Percentiles rank a stretch among this genome's conserved stretches.
Evolutionary conservation across 1,140 invertebrate genomes (phyloP).

Genomic region (Trachelipus rathkii): DNA sequence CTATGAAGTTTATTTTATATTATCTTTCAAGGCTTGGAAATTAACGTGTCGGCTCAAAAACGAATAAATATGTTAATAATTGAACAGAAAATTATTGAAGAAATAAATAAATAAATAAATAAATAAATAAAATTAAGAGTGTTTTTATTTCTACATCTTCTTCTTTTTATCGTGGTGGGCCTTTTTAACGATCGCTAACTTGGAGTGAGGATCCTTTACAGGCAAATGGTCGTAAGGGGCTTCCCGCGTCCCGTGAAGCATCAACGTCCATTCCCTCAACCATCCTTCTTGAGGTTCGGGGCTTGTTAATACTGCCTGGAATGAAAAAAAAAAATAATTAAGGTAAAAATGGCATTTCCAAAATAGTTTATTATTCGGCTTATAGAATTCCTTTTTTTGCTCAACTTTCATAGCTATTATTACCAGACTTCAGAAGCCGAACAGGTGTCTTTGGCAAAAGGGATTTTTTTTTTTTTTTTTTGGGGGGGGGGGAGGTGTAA

Average conservation of each 20-base stretch:
- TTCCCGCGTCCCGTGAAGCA: conserved; percentile 91
- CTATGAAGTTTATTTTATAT: background rate
- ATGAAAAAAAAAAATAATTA: too few species aligned
- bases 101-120: background rate
- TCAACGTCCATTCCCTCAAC: conserved; percentile 93
- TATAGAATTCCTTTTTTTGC: too few species aligned
- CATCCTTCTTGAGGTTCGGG: conserved; percentile 68
- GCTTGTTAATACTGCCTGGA: conserved; percentile 72
- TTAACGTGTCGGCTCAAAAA: background rate
- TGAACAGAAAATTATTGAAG: background rate
- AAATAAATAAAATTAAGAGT: background rate
- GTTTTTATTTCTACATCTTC: conserved; percentile 30
- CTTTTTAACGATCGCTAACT: conserved; percentile 92
- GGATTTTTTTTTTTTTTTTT: too few species aligned
- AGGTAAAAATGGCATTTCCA: too few species aligned
- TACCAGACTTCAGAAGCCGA: too few species aligned
- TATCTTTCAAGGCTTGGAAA: background rate
- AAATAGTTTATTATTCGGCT: too few species aligned
- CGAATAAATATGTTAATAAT: background rate
- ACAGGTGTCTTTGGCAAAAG: too few species aligned
- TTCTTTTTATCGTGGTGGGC: conserved; percentile 67
- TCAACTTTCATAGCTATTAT: too few species aligned
- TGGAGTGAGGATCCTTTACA: conserved; percentile 83
- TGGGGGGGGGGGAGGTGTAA: too few species aligned
- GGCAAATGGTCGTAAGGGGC: conserved; percentile 84